These are phyloP conservation scores for Amphimedon queenslandica DNA, from an alignment of 37 sponge, comb jelly and placozoan genomes.

Conservation along the genomic window DNA sequence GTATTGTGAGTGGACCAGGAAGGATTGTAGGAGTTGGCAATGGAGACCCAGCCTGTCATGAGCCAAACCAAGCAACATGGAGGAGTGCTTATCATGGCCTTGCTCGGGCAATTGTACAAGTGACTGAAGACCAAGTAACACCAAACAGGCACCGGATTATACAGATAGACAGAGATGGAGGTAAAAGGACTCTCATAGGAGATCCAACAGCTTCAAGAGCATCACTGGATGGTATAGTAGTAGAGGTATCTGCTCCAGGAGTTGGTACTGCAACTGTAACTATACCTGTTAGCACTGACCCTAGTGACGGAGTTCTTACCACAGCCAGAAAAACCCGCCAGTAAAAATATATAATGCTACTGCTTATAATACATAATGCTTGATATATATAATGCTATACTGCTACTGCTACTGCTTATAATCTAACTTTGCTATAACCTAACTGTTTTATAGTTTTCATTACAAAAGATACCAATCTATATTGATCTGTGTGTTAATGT, in stretches of 20 bases:
- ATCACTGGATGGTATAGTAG: conserved; percentile 17
- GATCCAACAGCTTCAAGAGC: conserved; percentile 1
- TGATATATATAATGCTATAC: no score
- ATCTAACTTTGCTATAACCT: no score
- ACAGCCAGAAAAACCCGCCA: no score
- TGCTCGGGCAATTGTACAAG: conserved; percentile 50
- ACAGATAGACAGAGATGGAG: conserved; percentile 51
- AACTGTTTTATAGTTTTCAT: no score
- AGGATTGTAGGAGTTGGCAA: conserved; percentile 54
- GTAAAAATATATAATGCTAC: no score
- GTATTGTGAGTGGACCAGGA: conserved; percentile 44
- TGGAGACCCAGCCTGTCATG: conserved; percentile 54
- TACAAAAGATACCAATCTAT: no score
- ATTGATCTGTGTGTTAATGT: no score
- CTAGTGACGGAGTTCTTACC: no score
- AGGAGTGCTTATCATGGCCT: conserved; percentile 62
- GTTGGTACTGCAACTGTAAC: conserved; percentile 24
- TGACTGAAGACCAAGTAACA: conserved; percentile 27
- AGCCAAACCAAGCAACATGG: conserved; percentile 53
- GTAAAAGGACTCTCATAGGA: conserved; percentile 28
- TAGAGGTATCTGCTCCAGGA: conserved; percentile 36
- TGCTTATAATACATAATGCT: no score
- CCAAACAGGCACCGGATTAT: conserved; percentile 16
- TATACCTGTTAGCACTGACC: conserved; percentile 46
- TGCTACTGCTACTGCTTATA: no score